These are phyloP conservation scores for Ochropacha duplaris DNA, from an alignment of 2,888 invertebrate species.

Conservation along the genomic window DNA sequence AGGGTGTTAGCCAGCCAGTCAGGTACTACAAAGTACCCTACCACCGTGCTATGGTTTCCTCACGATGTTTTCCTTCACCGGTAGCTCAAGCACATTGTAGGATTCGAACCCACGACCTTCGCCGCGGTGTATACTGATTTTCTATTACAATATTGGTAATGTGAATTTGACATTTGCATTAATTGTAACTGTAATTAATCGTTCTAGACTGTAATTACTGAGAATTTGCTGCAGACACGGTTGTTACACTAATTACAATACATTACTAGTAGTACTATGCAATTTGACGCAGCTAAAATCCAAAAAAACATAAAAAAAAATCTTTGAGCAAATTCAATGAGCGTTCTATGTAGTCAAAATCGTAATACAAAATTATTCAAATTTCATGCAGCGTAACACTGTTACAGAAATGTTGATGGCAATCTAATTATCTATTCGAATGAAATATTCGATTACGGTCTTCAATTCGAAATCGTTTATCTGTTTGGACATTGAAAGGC, in stretches of 20 bases:
- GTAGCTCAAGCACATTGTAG: no score
- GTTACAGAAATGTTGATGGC: conserved; percentile 41
- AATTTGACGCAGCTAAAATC: background rate
- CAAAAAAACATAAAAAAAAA: background rate
- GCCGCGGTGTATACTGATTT: background rate
- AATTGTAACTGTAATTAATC: background rate
- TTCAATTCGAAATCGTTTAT: background rate
- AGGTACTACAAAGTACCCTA: no score
- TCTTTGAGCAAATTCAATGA: background rate
- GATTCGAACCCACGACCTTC: no score
- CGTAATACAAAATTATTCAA: conserved; percentile 58
- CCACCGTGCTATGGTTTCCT: no score
- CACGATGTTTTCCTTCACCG: no score
- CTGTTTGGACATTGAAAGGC: background rate
- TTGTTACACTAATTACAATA: background rate
- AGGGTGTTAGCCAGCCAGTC: no score
- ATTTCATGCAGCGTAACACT: conserved; percentile 51
- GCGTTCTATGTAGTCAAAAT: background rate
- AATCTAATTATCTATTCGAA: conserved; percentile 45
- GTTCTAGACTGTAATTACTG: background rate
- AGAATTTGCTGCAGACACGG: background rate
- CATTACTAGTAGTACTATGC: background rate
- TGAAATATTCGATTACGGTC: conserved; percentile 38
- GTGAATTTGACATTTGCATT: background rate
- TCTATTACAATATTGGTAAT: background rate